Evolutionary conservation across 2,797 vertebrate species (phyloP), one percentile per base, ranked within the genome.

Genomic region (Sparidentex hasta): DNA sequence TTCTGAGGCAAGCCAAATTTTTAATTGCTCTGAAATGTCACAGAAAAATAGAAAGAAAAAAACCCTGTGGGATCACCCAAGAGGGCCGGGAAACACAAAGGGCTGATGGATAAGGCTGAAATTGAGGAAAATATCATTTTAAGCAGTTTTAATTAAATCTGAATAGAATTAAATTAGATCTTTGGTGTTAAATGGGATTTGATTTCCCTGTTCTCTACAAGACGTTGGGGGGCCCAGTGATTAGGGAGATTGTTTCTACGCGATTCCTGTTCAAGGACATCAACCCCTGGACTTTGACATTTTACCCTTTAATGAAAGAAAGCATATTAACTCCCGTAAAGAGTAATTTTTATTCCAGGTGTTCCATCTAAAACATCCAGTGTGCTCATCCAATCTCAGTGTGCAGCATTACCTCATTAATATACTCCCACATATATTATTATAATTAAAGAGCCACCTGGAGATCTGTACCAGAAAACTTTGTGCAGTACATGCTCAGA

Each of bases 11-110:
- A 65, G 68, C 59, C 56, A 67, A 43, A 48, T 62, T 59, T 83
- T 71, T 66, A 84, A 86, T 74, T 85, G 72, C 78, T 78, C 58
- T 78, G 50, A 82, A 84, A 82, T 84, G 79, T 83, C 77, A 89
- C 41, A 33, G 61, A 59, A 63, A 66, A 57, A 58, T 33, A 23
- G 41, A 18, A n/a, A 25, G 16, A 41, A 57, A 48, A 66, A 69
- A 21, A 23, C 9, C 51, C 73, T 27, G 14, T 33, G n/a, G 75
- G 71, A 83, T 78, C 61, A 81, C 61, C 41, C 27, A 62, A 44
- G 70, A 80, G 64, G 50, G 65, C 57, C 13, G 5, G 55, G 71
- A 64, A 74, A 69, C 69, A 90, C 67, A 84, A 80, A 74, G n/a
- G 38, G 44, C 62, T 75, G 73, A 86, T 77, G 55, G 80, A 86